A percentile compares a stretch with the other conserved stretches of the same genome.
These are phyloP conservation scores for Drosophila mimetica DNA, from an alignment of 2,888 invertebrate genomes.

Conservation along the genomic window DNA sequence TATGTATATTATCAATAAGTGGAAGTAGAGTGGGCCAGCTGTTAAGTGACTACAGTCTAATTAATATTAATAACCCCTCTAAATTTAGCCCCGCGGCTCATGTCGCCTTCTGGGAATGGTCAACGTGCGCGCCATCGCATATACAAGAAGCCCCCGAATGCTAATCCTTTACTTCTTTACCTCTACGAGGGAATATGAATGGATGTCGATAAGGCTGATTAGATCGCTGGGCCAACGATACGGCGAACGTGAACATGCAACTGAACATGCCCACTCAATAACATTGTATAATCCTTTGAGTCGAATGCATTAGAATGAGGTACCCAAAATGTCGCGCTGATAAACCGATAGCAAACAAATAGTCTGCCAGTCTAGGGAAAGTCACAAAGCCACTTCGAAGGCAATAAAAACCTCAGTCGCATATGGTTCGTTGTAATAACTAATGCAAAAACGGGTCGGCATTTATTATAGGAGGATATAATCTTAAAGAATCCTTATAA, in stretches of 20 bases:
- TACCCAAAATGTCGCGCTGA: slow-evolving; percentile 22
- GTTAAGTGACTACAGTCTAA: slow-evolving; percentile 42
- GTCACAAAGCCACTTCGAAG: slow-evolving; percentile 6
- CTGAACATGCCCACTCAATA: slow-evolving; percentile 43
- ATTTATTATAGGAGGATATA: too few relatives aligned
- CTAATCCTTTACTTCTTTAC: slow-evolving; percentile 2
- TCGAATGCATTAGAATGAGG: slow-evolving; percentile 29
- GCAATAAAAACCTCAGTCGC: slow-evolving; percentile 24
- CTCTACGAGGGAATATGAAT: neutral
- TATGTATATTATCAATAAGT: slow-evolving; percentile 38
- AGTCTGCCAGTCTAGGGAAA: slow-evolving; percentile 25
- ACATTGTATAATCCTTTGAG: slow-evolving; percentile 40
- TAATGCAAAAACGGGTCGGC: slow-evolving; percentile 15
- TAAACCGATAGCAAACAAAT: slow-evolving; percentile 45
- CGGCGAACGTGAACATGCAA: slow-evolving; percentile 38
- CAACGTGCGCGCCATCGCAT: slow-evolving; percentile 35
- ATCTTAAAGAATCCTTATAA: neutral
- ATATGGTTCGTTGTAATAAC: slow-evolving; percentile 23
- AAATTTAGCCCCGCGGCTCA: slow-evolving; percentile 26
- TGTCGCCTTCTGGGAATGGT: slow-evolving; percentile 1
- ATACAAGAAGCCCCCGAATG: neutral
- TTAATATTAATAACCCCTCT: slow-evolving; percentile 41
- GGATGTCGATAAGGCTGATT: neutral
- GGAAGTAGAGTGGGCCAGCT: slow-evolving; percentile 22
- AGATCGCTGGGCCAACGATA: slow-evolving; percentile 26